phyloP scores from a whole-genome alignment of 2,113 vertebrate genomes.

The Oxyruncus cristatus region DNA sequence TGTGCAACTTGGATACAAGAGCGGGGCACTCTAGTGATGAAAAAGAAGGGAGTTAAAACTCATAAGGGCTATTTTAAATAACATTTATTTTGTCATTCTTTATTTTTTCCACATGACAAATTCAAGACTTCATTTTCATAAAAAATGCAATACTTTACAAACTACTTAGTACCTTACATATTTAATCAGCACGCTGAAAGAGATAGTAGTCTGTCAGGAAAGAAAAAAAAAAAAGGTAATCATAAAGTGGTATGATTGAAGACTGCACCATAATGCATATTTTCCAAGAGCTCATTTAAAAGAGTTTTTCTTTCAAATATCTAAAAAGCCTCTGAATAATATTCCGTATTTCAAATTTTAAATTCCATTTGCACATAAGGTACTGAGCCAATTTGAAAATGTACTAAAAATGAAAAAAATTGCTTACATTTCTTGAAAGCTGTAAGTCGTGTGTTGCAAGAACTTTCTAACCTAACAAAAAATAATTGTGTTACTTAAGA shows the following conservation, averaged over 20 bases:
- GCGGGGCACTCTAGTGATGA: too few relatives aligned
- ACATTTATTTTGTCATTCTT: neutral
- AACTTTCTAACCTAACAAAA: neutral
- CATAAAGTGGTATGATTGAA: neutral
- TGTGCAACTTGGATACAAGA: neutral
- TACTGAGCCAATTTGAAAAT: neutral
- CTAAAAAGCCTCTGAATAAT: neutral
- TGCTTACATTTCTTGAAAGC: neutral
- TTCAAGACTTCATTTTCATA: neutral
- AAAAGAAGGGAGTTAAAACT: neutral
- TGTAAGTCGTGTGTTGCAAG: neutral
- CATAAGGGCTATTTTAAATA: neutral
- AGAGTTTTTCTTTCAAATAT: neutral
- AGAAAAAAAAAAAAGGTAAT: neutral
- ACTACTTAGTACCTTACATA: neutral
- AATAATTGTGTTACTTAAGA: neutral
- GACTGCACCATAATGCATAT: neutral
- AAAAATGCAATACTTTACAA: neutral
- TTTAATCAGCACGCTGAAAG: neutral
- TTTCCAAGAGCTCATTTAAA: neutral
- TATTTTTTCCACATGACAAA: neutral
- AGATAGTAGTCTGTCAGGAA: neutral
- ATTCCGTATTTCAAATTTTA: neutral
- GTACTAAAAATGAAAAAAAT: neutral
- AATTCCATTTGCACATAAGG: neutral